phyloP scores from a whole-genome alignment of 2,888 invertebrate species.

The Drosophila kambysellisi region DNA sequence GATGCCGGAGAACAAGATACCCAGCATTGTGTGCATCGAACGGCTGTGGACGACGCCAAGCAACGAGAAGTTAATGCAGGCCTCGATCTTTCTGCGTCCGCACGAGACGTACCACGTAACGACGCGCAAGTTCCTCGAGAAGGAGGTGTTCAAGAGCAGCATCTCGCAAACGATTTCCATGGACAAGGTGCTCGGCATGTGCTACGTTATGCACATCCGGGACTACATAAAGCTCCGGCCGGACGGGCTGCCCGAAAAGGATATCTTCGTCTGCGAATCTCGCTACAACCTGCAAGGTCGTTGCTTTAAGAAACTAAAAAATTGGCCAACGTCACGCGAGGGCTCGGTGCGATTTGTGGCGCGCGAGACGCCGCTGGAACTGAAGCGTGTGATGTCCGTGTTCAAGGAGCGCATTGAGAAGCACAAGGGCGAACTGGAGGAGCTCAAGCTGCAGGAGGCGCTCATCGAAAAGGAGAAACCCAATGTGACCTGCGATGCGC shows the following conservation, averaged over 20 bases:
- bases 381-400: conserved; percentile 95
- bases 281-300: conserved; percentile 94
- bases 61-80: conserved; percentile 94
- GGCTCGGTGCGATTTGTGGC: conserved; percentile 88
- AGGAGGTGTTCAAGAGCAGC: conserved; percentile 98
- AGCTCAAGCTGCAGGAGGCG: conserved; percentile 92
- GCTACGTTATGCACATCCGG: conserved; percentile 96
- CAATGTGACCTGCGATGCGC: conserved; percentile 90
- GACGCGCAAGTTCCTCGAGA: conserved; percentile 97
- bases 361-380: conserved; percentile 91
- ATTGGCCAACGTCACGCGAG: conserved; percentile 88
- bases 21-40: conserved; percentile 94
- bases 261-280: conserved; percentile 98
- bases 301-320: conserved; percentile 97
- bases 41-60: conserved; percentile 94
- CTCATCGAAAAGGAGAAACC: conserved; percentile 94
- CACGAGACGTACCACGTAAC: conserved; percentile 98
- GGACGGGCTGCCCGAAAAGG: conserved; percentile 94
- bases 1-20: conserved; percentile 87
- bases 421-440: conserved; percentile 94
- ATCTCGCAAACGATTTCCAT: conserved; percentile 93
- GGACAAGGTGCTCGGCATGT: conserved; percentile 93
- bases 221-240: conserved; percentile 97
- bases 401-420: conserved; percentile 96
- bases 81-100: conserved; percentile 96